Evolutionary conservation across 2,113 vertebrate genomes (phyloP).

Genomic region (Motacilla alba): DNA sequence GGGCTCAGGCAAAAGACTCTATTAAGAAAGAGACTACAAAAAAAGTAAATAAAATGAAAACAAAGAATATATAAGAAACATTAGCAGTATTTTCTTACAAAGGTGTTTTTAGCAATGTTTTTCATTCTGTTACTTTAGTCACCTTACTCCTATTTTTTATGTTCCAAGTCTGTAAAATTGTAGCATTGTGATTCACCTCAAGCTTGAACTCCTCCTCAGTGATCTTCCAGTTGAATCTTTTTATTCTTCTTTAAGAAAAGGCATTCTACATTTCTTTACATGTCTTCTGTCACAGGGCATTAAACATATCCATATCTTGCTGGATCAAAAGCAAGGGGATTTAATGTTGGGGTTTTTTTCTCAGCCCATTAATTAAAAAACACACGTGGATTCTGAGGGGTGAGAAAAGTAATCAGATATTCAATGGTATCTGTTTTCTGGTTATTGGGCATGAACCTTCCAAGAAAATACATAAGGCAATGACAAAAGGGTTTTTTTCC

Average conservation of each 20-base stretch:
- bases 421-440: conserved; percentile 46
- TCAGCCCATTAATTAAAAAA: conserved; percentile 55
- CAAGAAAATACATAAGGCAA: not conserved
- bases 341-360: not conserved
- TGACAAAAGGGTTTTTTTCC: not conserved
- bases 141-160: not conserved
- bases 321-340: not conserved
- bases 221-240: not conserved
- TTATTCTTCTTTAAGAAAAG: not conserved
- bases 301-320: not conserved
- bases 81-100: not conserved
- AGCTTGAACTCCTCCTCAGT: not conserved
- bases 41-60: not conserved
- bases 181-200: not conserved
- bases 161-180: not conserved
- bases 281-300: not conserved
- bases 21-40: not conserved
- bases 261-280: not conserved
- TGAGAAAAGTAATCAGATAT: conserved; percentile 55
- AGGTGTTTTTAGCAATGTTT: not conserved
- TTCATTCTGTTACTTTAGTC: not conserved
- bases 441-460: conserved; percentile 17
- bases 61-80: not conserved
- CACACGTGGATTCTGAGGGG: conserved; percentile 3
- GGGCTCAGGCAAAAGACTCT: not conserved